Conservation (phyloP, 2,797 vertebrate species). For the Tangara arthus region DNA sequence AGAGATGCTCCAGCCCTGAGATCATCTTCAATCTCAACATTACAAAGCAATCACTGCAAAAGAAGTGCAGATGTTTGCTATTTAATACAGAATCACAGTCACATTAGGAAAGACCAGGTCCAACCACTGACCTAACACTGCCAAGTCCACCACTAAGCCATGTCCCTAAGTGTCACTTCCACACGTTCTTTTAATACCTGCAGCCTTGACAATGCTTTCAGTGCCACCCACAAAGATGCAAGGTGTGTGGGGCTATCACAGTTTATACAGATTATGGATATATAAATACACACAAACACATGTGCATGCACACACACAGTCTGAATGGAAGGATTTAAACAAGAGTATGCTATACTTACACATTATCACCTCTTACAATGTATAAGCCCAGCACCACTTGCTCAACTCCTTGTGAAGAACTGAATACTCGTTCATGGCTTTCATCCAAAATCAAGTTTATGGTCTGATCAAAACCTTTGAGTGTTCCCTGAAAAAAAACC, state of each 20-base stretch:
- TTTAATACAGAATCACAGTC: neutral
- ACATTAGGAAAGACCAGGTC: neutral
- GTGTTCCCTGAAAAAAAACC: constrained; percentile 82
- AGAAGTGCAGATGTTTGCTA: neutral
- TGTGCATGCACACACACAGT: fast-evolving
- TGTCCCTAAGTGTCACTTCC: neutral
- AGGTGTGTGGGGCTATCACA: neutral
- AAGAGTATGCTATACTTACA: constrained; percentile 81
- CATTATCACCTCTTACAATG: constrained; percentile 97
- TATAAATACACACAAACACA: neutral
- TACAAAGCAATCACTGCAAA: neutral
- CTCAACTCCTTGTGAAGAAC: constrained; percentile 96
- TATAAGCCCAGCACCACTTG: constrained; percentile 98
- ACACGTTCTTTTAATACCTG: neutral
- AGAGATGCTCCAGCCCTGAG: neutral
- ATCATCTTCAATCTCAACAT: neutral
- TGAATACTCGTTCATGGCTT: constrained; percentile 98
- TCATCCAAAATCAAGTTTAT: constrained; percentile 99
- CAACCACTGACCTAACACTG: neutral
- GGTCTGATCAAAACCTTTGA: constrained; percentile 98
- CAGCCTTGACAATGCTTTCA: neutral
- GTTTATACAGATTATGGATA: neutral
- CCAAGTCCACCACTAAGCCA: neutral
- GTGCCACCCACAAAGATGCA: neutral
- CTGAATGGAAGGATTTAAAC: neutral